These are phyloP conservation scores for Marmota monax DNA, from an alignment of 2,113 vertebrate genomes.

Conservation along the genomic window DNA sequence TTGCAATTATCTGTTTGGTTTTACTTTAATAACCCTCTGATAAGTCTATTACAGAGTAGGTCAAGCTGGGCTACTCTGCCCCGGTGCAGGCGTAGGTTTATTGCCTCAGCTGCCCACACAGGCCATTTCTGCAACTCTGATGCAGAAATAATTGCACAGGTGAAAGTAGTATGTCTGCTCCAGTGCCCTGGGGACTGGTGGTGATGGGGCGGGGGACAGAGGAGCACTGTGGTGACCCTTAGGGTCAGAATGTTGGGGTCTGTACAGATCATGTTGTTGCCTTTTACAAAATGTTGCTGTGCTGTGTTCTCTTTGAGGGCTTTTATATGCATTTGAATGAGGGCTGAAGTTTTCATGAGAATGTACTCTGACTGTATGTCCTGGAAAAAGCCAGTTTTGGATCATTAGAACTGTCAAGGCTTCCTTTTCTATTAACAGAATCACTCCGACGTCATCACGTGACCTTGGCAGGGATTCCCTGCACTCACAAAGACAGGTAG, in stretches of 20 bases:
- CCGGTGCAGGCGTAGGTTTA: constrained; percentile 10
- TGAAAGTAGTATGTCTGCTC: constrained; percentile 47
- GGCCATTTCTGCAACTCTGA: constrained; percentile 29
- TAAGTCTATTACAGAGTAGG: neutral
- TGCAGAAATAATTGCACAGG: constrained; percentile 39
- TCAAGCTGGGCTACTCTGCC: constrained; percentile 46
- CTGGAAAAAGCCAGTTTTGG: constrained; percentile 80
- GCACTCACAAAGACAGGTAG: constrained; percentile 86
- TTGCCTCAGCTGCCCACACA: neutral
- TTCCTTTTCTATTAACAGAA: constrained; percentile 84
- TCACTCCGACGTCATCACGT: constrained; percentile 79
- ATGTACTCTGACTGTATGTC: constrained; percentile 73
- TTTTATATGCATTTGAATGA: constrained; percentile 87
- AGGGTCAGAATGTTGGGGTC: constrained; percentile 52
- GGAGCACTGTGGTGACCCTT: neutral
- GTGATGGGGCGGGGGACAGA: rapidly evolving
- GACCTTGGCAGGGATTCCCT: constrained; percentile 86
- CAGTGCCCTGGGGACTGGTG: constrained; percentile 30
- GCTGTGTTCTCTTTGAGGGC: constrained; percentile 81
- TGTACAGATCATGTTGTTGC: constrained; percentile 65
- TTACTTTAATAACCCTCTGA: neutral
- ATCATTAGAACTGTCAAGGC: constrained; percentile 72
- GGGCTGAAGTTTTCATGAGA: constrained; percentile 85
- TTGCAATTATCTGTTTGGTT: constrained; percentile 64
- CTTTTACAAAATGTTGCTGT: constrained; percentile 73